Conservation (phyloP, 2,797 vertebrate species). For the Eulemur coronatus region DNA sequence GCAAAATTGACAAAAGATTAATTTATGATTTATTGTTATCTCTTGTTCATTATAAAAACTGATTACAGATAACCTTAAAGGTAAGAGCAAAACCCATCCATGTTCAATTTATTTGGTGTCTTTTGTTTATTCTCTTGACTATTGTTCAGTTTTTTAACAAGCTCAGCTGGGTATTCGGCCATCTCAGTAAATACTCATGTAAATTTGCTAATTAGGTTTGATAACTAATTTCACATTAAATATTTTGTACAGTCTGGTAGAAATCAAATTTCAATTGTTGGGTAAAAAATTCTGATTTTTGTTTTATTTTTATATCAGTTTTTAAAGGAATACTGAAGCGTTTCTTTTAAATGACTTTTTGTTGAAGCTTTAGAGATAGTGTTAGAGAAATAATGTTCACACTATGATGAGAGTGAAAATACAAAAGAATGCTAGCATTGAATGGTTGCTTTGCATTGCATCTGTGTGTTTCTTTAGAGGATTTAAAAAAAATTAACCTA, state of each 20-base stretch:
- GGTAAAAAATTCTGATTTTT: background rate
- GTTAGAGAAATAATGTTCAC: background rate
- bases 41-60: background rate
- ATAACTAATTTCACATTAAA: background rate
- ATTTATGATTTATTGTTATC: background rate
- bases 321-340: background rate
- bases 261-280: background rate
- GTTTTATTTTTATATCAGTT: background rate
- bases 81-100: background rate
- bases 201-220: background rate
- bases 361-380: background rate
- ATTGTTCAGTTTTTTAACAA: background rate
- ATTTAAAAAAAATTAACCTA: background rate
- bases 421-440: background rate
- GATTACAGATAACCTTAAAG: background rate
- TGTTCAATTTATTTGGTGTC: background rate
- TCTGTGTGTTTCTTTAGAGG: background rate
- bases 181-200: background rate
- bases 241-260: background rate
- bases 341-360: slow-evolving; percentile 4
- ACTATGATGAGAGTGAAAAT: background rate
- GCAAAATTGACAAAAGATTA: background rate
- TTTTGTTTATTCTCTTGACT: background rate
- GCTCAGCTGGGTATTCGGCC: background rate
- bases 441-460: background rate